Conservation (phyloP, 2,888 invertebrate genomes). For the Cantharis flavilabris region DNA sequence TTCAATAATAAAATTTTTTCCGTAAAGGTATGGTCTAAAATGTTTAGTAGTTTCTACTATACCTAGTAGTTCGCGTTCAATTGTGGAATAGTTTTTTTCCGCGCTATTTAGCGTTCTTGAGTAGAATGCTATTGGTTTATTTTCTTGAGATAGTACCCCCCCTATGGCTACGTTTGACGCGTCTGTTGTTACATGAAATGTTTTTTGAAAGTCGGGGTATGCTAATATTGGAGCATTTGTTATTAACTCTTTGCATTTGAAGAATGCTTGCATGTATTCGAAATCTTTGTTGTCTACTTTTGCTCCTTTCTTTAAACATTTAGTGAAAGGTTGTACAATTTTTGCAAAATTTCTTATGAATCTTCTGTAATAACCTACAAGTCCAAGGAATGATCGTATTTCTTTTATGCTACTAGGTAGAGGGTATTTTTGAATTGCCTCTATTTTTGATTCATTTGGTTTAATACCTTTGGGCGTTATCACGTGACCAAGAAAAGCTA, state of each 20-base stretch:
- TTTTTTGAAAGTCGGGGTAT: conserved; percentile 30
- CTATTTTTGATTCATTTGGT: background rate
- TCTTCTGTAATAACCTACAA: conserved; percentile 22
- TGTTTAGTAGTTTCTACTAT: conserved; percentile 11
- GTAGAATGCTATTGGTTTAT: conserved; percentile 8
- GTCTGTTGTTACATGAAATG: conserved; percentile 26
- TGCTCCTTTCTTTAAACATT: conserved; percentile 16
- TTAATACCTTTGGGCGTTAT: background rate
- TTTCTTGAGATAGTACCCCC: conserved; percentile 8
- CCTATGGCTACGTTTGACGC: conserved; percentile 19
- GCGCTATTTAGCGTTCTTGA: conserved; percentile 2
- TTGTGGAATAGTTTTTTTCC: conserved; percentile 1
- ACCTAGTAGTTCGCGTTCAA: conserved; percentile 20
- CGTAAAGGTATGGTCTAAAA: background rate
- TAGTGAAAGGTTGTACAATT: conserved; percentile 22
- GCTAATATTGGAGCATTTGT: conserved; percentile 19
- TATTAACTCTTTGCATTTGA: conserved; percentile 24
- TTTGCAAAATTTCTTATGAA: conserved; percentile 25
- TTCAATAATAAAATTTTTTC: background rate
- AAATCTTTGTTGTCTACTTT: conserved; percentile 8
- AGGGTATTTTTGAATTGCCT: conserved; percentile 10
- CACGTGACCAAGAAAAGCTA: background rate
- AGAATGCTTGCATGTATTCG: conserved; percentile 13
- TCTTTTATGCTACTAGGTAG: conserved; percentile 26
- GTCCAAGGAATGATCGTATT: conserved; percentile 24